Percentiles rank a stretch among this genome's conserved stretches.
Conservation (phyloP, 1,140 invertebrate genomes). For the Condylostylus longicornis region DNA sequence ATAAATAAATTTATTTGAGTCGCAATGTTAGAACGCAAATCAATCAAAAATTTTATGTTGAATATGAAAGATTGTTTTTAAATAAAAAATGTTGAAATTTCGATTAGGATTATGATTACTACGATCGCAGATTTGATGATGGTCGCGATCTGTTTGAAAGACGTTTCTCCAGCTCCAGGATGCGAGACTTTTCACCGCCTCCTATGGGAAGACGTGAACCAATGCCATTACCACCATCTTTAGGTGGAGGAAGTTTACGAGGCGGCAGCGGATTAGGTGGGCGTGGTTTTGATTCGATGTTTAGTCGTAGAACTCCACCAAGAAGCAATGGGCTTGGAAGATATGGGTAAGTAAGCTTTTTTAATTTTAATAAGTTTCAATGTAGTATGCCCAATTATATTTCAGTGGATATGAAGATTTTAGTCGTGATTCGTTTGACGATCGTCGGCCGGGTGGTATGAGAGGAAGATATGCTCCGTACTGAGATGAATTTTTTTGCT, state of each 20-base stretch:
- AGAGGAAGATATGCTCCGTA: constrained; percentile 61
- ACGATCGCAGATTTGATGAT: constrained; percentile 61
- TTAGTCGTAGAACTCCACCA: constrained; percentile 61
- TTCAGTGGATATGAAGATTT: constrained; percentile 67
- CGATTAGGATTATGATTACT: constrained; percentile 63
- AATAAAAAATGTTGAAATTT: constrained; percentile 4
- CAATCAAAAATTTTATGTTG: constrained; percentile 7
- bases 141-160: constrained; percentile 62
- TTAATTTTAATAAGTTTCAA: neutral
- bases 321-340: constrained; percentile 32
- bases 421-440: constrained; percentile 68
- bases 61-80: constrained; percentile 4
- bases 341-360: constrained; percentile 21
- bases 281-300: constrained; percentile 60
- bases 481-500: constrained; percentile 36
- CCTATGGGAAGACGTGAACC: constrained; percentile 38
- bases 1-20: constrained; percentile 1
- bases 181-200: constrained; percentile 45
- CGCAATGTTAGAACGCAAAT: neutral
- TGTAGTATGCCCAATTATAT: too few relatives aligned
- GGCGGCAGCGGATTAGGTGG: constrained; percentile 40
- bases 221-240: constrained; percentile 28
- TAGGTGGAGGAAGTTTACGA: constrained; percentile 36
- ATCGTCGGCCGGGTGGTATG: constrained; percentile 49
- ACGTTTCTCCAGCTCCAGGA: constrained; percentile 49